Evolutionary conservation across 2,113 vertebrate genomes (phyloP).

Genomic region (Amazona guildingii): DNA sequence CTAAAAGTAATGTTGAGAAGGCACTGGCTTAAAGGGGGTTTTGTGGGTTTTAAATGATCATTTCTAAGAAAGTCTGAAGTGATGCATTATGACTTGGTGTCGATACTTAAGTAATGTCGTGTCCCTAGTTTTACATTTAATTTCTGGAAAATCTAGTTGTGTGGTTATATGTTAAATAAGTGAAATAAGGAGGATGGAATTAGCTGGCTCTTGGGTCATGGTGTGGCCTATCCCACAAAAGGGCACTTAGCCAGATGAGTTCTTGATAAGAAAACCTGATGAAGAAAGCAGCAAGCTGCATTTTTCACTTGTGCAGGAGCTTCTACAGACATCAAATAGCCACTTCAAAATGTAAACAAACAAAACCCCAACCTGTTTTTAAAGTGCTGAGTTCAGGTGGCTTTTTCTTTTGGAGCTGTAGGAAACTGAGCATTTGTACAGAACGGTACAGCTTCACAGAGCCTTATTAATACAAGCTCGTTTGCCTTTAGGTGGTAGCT

Average conservation of each 20-base stretch:
- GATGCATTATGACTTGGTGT: conserved; percentile 17
- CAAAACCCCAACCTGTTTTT: not conserved
- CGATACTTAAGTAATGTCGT: not conserved
- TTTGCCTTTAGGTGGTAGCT: conserved; percentile 65
- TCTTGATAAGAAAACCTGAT: not conserved
- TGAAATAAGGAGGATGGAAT: conserved; percentile 33
- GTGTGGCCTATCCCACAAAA: conserved; percentile 26
- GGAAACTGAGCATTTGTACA: not conserved
- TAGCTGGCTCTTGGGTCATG: conserved; percentile 37
- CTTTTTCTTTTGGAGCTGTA: conserved; percentile 62
- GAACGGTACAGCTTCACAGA: not conserved
- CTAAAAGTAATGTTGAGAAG: not conserved
- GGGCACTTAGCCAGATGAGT: conserved; percentile 12
- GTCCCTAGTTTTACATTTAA: conserved; percentile 13
- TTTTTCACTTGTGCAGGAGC: conserved; percentile 48
- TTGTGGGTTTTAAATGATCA: conserved; percentile 13
- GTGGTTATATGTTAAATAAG: conserved; percentile 32
- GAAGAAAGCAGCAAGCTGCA: not conserved
- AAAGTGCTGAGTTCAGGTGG: conserved; percentile 51
- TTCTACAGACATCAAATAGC: conserved; percentile 58
- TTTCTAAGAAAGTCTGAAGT: conserved; percentile 38
- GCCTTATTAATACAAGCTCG: conserved; percentile 10
- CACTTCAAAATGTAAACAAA: not conserved
- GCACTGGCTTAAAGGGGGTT: conserved; percentile 3
- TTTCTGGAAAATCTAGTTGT: conserved; percentile 43